phyloP scores from a whole-genome alignment of 30 jellyfish, hydroid and myxozoan genomes.

The Euphysa ruthae region DNA sequence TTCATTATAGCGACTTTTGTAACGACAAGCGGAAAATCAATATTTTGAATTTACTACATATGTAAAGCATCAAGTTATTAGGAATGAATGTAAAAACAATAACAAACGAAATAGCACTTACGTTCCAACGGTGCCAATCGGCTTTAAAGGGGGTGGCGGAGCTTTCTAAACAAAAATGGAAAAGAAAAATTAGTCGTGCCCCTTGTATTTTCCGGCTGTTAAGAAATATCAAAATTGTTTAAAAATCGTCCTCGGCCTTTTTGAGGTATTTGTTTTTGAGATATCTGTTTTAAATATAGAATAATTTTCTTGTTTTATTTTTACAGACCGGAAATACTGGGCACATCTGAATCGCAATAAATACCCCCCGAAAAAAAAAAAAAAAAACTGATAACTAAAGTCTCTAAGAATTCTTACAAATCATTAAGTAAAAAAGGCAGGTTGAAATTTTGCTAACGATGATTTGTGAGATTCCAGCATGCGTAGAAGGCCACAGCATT shows the following conservation, averaged over 20 bases:
- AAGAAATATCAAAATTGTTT: background rate
- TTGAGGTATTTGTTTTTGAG: background rate
- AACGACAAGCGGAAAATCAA: too few relatives aligned
- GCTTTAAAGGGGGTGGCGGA: slow-evolving; percentile 65
- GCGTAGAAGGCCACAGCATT: slow-evolving; percentile 27
- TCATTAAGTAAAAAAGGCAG: background rate
- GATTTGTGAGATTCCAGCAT: background rate
- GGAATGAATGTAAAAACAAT: too few relatives aligned
- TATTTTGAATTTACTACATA: too few relatives aligned
- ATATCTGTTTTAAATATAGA: too few relatives aligned
- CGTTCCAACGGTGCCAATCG: slow-evolving; percentile 83
- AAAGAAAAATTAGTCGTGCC: slow-evolving; percentile 67
- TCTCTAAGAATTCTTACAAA: background rate
- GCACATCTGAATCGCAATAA: slow-evolving; percentile 45
- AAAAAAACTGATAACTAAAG: background rate
- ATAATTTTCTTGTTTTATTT: too few relatives aligned
- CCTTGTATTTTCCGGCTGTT: slow-evolving; percentile 81
- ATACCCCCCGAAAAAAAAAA: background rate
- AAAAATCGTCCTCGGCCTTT: slow-evolving; percentile 28
- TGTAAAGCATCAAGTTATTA: too few relatives aligned
- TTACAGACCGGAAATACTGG: slow-evolving; percentile 77
- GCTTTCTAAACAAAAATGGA: slow-evolving; percentile 50
- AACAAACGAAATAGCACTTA: slow-evolving; percentile 9
- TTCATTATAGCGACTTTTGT: too few relatives aligned
- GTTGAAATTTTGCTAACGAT: background rate